Percentiles rank a stretch among this genome's conserved stretches.
These are phyloP conservation scores for Prietella phreatophila DNA, from an alignment of 2,113 vertebrate species.

Conservation along the genomic window DNA sequence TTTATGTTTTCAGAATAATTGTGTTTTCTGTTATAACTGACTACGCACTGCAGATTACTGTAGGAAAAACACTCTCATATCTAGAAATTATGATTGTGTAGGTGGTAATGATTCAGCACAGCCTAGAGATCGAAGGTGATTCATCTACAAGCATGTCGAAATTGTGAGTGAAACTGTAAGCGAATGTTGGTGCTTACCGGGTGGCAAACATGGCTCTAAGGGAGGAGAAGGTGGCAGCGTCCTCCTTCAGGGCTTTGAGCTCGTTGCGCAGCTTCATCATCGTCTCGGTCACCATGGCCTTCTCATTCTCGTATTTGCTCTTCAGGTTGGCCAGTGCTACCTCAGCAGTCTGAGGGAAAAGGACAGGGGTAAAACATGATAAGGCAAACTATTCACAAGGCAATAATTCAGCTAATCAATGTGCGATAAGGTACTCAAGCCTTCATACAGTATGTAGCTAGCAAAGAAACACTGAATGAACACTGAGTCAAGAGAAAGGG, in stretches of 20 bases:
- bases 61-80: neutral
- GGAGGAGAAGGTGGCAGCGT: constrained; percentile 96
- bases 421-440: neutral
- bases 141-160: neutral
- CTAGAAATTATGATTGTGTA: neutral
- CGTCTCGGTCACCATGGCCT: constrained; percentile 94
- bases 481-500: neutral
- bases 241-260: constrained; percentile 95
- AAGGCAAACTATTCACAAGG: neutral
- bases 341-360: constrained; percentile 83
- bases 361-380: neutral
- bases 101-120: neutral
- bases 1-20: neutral
- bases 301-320: constrained; percentile 97
- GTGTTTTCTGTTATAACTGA: neutral
- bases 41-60: neutral
- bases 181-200: constrained; percentile 71
- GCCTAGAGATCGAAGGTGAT: neutral
- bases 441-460: neutral
- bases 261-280: constrained; percentile 98
- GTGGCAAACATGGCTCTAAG: constrained; percentile 98
- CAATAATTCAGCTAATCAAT: neutral
- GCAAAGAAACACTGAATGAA: neutral
- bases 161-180: neutral
- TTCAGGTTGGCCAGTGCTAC: constrained; percentile 96